Evolutionary conservation across 2,888 invertebrate species (phyloP), one percentile per base, ranked within the genome.

Genomic region (Choreutis nemorana): DNA sequence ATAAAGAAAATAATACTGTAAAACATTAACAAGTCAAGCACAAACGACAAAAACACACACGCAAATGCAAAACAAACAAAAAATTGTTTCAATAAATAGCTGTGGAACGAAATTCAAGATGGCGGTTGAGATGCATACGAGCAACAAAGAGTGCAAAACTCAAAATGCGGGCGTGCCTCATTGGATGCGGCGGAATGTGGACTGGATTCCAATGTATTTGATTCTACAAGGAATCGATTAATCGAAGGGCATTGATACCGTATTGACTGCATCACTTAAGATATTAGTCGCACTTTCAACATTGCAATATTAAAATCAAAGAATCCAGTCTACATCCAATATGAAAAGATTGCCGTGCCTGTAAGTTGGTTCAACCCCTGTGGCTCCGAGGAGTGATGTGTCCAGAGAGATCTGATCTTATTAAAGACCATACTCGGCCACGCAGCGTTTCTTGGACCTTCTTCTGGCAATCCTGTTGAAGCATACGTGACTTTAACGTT

Each of bases 391-490:
- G 87, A 84, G 56, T 89, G 89, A 42, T 87, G 86, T 45, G 86
- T 89, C 93, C 93, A 93, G 38, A 94, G 80, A 25, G 92, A 92
- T 56, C 91, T 89, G 70, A 94, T 92, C 82, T 93, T 92, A 59
- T 90, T 90, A 65, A 92, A 86, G 53, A 92, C 89, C 58, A 90
- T 73, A 47, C 87, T 87, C 37, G 87, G 87, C 90, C 90, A 90
- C 47, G 79, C 77, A 10, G 77, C 77, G 41, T 56, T 72, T 40
- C 77, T 47, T 3, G 77, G 72, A 22, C 77, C 77, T 55, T 78
- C 77, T 35, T 78, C 77, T 40, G 77, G 78, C 32, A 78, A 44
- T 39, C 77, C 77, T 78, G 78, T 62, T 48, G 50, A 40, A 32
- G 31, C 22, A 37, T 31, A 34, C 23, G 11, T 8, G 13, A 11